Conservation (phyloP, 1,140 invertebrate genomes). For the Galleria mellonella region DNA sequence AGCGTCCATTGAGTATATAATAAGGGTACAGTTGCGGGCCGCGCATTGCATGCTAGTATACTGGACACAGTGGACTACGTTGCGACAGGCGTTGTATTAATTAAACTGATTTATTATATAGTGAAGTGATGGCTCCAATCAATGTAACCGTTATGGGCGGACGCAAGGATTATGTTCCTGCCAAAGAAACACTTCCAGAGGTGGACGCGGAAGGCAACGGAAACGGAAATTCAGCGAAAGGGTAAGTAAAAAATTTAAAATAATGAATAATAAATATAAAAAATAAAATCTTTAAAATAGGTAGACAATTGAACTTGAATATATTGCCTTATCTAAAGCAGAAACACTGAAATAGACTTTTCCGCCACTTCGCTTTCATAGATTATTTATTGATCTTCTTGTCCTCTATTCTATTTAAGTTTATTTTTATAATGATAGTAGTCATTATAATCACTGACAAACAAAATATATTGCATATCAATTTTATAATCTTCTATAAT, state of each 20-base stretch:
- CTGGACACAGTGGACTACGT: constrained; percentile 20
- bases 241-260: constrained; percentile 26
- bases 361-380: too few species aligned
- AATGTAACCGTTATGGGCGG: constrained; percentile 43
- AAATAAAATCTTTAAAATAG: too few species aligned
- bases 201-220: constrained; percentile 43
- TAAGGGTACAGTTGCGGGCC: constrained; percentile 18
- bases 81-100: constrained; percentile 6
- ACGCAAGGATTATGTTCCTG: constrained; percentile 28
- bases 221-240: constrained; percentile 26
- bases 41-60: constrained; percentile 48
- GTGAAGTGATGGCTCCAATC: constrained; percentile 57
- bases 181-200: constrained; percentile 49
- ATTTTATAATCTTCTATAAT: too few species aligned
- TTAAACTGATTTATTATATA: constrained; percentile 21
- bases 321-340: too few species aligned
- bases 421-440: too few species aligned
- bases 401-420: too few species aligned
- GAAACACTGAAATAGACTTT: too few species aligned
- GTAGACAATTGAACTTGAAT: too few species aligned
- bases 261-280: too few species aligned
- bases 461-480: too few species aligned
- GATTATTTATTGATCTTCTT: too few species aligned
- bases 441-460: too few species aligned
- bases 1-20: constrained; percentile 31